A percentile compares a stretch with the other conserved stretches of the same genome.
phyloP scores from a whole-genome alignment of 2,797 vertebrate species.

The Peromyscus attwateri region DNA sequence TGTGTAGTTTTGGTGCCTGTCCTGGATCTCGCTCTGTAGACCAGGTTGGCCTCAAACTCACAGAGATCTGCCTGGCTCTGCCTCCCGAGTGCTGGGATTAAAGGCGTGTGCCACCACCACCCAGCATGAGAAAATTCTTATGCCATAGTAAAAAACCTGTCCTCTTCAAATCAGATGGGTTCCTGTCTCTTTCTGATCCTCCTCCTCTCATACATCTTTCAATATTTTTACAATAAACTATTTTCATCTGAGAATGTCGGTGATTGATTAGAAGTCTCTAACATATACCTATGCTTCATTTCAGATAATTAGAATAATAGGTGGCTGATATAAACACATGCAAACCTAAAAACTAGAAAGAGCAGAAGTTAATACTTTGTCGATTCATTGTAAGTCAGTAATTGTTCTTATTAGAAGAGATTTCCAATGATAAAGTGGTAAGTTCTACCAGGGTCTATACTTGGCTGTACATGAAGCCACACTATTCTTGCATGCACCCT shows the following conservation, averaged over 20 bases:
- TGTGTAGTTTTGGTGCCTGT: too few relatives aligned
- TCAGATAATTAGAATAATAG: conserved; percentile 31
- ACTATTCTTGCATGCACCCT: background rate
- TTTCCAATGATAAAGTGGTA: background rate
- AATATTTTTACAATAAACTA: background rate
- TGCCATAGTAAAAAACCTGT: background rate
- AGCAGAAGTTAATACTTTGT: conserved; percentile 32
- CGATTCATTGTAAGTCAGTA: conserved; percentile 6
- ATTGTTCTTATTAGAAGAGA: conserved; percentile 31
- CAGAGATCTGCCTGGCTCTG: too few relatives aligned
- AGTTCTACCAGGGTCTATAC: background rate
- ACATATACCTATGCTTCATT: background rate
- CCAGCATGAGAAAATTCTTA: background rate
- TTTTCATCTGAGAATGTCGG: background rate
- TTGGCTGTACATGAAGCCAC: background rate
- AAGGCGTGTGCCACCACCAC: too few relatives aligned
- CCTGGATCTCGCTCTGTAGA: too few relatives aligned
- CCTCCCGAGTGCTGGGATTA: too few relatives aligned
- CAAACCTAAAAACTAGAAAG: conserved; percentile 6
- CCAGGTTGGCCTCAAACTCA: too few relatives aligned
- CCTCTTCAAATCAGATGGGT: background rate
- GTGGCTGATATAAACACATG: background rate
- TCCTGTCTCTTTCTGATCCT: background rate
- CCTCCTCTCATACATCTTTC: background rate
- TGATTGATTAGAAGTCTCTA: conserved; percentile 58